phyloP scores from a whole-genome alignment of 1,140 invertebrate genomes.

The Triops cancriformis region DNA sequence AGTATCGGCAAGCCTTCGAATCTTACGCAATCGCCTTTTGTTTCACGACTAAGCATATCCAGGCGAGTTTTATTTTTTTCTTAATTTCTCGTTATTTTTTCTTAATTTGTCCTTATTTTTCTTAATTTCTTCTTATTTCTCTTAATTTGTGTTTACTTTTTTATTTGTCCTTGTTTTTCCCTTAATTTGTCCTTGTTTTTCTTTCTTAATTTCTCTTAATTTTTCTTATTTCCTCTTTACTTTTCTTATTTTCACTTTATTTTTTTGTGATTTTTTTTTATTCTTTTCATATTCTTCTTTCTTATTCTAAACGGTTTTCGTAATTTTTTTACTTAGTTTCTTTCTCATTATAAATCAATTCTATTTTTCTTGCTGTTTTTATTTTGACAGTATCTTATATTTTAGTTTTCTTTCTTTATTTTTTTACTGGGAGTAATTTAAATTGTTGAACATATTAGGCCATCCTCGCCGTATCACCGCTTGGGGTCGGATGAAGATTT shows the following conservation, averaged over 20 bases:
- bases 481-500: not conserved
- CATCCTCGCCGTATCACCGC: conserved; percentile 4
- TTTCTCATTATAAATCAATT: too few species aligned
- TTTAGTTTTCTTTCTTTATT: not conserved
- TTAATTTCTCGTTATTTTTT: too few species aligned
- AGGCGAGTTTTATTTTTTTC: not conserved
- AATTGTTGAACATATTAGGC: not conserved
- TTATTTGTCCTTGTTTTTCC: too few species aligned
- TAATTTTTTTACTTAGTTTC: too few species aligned
- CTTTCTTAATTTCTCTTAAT: too few species aligned
- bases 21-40: not conserved
- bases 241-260: too few species aligned
- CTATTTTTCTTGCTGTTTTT: not conserved
- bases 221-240: too few species aligned
- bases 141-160: too few species aligned
- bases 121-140: not conserved
- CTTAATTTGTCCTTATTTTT: not conserved
- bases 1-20: not conserved
- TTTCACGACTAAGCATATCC: conserved; percentile 6
- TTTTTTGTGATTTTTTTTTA: too few species aligned
- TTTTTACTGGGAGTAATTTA: not conserved
- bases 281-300: too few species aligned
- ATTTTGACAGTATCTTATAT: not conserved
- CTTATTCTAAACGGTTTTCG: too few species aligned
- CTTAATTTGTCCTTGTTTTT: too few species aligned